Evolutionary conservation across 1,140 invertebrate genomes (phyloP).

Genomic region (Sitophilus oryzae): DNA sequence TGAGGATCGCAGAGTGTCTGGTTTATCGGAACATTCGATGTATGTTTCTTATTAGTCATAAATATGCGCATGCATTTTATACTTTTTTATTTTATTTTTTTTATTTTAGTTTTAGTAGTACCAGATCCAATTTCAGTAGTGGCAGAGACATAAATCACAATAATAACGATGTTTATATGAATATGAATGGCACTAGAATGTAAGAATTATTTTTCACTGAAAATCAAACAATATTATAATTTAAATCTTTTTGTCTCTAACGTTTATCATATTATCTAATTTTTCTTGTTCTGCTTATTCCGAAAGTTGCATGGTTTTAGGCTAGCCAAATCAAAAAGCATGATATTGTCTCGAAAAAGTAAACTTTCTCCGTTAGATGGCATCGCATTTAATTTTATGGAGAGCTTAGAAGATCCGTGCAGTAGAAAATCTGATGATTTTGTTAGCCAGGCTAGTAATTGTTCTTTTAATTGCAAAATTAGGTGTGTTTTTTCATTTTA

Average conservation of each 20-base stretch:
- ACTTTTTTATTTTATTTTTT: slow-evolving; percentile 14
- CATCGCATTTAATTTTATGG: slow-evolving; percentile 38
- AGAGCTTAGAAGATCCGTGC: slow-evolving; percentile 25
- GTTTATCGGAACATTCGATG: slow-evolving; percentile 54
- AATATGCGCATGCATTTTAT: not conserved
- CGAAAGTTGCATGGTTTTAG: slow-evolving; percentile 39
- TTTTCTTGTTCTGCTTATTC: not conserved
- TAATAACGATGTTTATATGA: slow-evolving; percentile 15
- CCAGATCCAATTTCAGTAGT: slow-evolving; percentile 7
- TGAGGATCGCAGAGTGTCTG: slow-evolving; percentile 52
- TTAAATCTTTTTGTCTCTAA: too few species aligned
- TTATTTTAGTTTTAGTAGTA: slow-evolving; percentile 15
- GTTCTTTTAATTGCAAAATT: slow-evolving; percentile 7
- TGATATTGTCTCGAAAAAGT: slow-evolving; percentile 33
- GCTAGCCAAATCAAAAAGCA: slow-evolving; percentile 34
- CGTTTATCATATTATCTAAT: too few species aligned
- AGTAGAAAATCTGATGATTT: slow-evolving; percentile 5
- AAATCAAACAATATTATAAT: too few species aligned
- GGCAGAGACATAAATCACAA: not conserved
- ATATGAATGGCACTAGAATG: slow-evolving; percentile 11
- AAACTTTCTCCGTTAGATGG: slow-evolving; percentile 33
- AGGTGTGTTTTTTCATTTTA: slow-evolving; percentile 9
- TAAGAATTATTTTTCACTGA: slow-evolving; percentile 11
- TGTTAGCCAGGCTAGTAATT: not conserved
- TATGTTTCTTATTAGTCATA: slow-evolving; percentile 44